Percentiles rank a stretch among this genome's conserved stretches.
Conservation (phyloP, 2,797 vertebrate genomes). For the Amphiprion clarkii region DNA sequence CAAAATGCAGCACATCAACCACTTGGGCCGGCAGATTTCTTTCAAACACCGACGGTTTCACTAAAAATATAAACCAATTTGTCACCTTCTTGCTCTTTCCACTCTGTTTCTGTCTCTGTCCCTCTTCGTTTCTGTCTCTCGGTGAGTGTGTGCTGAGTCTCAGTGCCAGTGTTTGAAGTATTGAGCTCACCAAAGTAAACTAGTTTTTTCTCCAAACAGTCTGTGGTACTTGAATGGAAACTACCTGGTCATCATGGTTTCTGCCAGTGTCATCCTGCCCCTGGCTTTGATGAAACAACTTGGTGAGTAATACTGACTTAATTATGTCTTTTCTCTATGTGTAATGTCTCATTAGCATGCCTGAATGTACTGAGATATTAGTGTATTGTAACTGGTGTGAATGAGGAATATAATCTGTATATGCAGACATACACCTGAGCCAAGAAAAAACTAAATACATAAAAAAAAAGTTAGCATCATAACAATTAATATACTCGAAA, state of each 20-base stretch:
- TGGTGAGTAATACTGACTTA: conserved; percentile 85
- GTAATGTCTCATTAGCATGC: background rate
- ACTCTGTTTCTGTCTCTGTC: conserved; percentile 9
- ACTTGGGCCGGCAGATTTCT: conserved; percentile 8
- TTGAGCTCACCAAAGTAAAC: conserved; percentile 60
- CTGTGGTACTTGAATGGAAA: conserved; percentile 98
- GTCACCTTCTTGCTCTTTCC: conserved; percentile 5
- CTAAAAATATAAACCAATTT: conserved; percentile 2
- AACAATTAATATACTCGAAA: no score
- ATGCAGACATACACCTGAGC: background rate
- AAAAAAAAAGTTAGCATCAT: background rate
- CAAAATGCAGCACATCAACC: background rate
- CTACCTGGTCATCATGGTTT: conserved; percentile 96
- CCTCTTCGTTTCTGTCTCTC: background rate
- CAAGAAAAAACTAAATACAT: background rate
- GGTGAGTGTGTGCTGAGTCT: conserved; percentile 27
- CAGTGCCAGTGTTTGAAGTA: conserved; percentile 47
- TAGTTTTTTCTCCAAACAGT: conserved; percentile 76
- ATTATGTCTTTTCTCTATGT: background rate
- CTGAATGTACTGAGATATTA: background rate
- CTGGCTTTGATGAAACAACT: conserved; percentile 98
- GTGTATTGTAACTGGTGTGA: background rate
- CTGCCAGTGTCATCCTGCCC: conserved; percentile 90
- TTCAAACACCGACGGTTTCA: background rate
- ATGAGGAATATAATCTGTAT: background rate